Evolutionary conservation across 2,797 vertebrate species (phyloP).

Genomic region (Propithecus deckenii): DNA sequence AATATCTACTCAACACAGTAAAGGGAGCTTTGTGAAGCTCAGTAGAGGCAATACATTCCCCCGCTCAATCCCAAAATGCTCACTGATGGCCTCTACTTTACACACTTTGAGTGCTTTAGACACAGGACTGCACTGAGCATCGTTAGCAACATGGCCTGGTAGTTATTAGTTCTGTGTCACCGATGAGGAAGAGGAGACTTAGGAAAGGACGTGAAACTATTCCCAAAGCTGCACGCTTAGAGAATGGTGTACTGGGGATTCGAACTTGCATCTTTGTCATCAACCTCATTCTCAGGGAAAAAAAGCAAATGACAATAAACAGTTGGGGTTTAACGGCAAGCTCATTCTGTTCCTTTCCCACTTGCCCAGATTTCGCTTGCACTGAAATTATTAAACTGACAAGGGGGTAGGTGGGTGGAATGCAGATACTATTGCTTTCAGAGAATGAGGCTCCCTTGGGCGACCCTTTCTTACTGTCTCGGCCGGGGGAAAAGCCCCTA

Average conservation of each 20-base stretch:
- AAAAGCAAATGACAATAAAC: neutral
- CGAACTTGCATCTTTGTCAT: neutral
- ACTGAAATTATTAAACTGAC: slow-evolving; percentile 70
- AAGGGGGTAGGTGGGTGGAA: slow-evolving; percentile 28
- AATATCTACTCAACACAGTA: neutral
- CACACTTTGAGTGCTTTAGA: neutral
- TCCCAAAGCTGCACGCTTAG: neutral
- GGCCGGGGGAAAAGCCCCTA: slow-evolving; percentile 74
- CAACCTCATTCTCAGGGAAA: neutral
- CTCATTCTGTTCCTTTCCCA: slow-evolving; percentile 38
- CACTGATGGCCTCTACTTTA: neutral
- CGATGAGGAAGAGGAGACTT: neutral
- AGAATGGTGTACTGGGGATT: neutral
- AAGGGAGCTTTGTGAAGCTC: neutral
- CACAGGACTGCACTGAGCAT: fast-evolving
- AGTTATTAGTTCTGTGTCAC: neutral
- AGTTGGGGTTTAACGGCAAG: neutral
- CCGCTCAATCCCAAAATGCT: neutral
- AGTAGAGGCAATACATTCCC: neutral
- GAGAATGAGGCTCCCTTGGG: slow-evolving; percentile 68
- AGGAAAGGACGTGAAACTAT: neutral
- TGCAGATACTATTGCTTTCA: slow-evolving; percentile 74
- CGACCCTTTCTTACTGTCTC: slow-evolving; percentile 72
- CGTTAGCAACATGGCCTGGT: fast-evolving
- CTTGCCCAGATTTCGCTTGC: slow-evolving; percentile 32